Conservation (phyloP, 2,888 invertebrate species). For the Orthosia gracilis region DNA sequence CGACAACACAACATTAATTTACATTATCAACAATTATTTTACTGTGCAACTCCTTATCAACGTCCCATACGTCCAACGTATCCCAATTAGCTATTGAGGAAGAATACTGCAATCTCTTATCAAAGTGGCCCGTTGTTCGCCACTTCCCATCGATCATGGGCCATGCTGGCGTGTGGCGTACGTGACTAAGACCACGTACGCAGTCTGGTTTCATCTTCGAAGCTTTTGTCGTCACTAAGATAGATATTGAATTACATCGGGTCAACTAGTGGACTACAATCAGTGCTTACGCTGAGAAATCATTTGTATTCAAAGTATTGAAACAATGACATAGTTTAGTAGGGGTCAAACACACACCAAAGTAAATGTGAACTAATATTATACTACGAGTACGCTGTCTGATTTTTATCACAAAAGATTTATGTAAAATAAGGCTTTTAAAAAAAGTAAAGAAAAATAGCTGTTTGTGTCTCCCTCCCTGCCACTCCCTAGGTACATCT, state of each 20-base stretch:
- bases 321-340: slow-evolving; percentile 2
- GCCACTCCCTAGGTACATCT: too few species aligned
- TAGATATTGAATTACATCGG: slow-evolving; percentile 64
- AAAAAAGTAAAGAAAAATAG: too few species aligned
- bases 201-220: slow-evolving; percentile 64
- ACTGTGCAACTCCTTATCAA: not conserved
- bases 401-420: too few species aligned
- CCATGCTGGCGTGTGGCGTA: slow-evolving; percentile 64
- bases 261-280: slow-evolving; percentile 36
- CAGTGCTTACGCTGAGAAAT: slow-evolving; percentile 43
- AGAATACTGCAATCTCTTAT: slow-evolving; percentile 30
- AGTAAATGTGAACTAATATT: too few species aligned
- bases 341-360: not conserved
- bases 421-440: too few species aligned
- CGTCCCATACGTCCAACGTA: too few species aligned
- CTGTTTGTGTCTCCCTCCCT: too few species aligned
- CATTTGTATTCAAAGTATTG: slow-evolving; percentile 18
- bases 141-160: slow-evolving; percentile 41
- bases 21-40: slow-evolving; percentile 9
- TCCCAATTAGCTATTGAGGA: slow-evolving; percentile 30
- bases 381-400: too few species aligned
- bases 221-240: slow-evolving; percentile 59
- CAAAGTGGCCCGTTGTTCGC: slow-evolving; percentile 21
- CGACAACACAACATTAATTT: not conserved
- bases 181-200: slow-evolving; percentile 70